Conservation (phyloP, 2,888 invertebrate species). For the Sphaerophoria taeniata region DNA sequence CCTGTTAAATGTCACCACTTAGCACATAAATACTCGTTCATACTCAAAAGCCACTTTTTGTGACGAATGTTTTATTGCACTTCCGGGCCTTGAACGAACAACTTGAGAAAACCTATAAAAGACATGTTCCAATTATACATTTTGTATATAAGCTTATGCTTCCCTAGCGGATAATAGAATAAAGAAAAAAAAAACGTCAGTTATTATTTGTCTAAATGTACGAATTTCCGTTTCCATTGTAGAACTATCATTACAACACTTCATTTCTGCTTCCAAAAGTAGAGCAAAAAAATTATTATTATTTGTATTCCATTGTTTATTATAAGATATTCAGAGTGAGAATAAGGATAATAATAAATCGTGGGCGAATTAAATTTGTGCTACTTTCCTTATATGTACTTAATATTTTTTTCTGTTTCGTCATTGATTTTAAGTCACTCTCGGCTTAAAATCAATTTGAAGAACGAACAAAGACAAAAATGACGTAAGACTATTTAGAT, state of each 20-base stretch:
- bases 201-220: constrained; percentile 29
- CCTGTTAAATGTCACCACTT: constrained; percentile 42
- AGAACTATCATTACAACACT: constrained; percentile 25
- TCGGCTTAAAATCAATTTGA: neutral
- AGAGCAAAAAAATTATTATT: constrained; percentile 36
- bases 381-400: constrained; percentile 20
- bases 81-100: constrained; percentile 48
- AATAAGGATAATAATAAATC: constrained; percentile 48
- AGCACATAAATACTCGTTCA: constrained; percentile 34
- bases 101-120: neutral
- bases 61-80: constrained; percentile 61
- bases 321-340: constrained; percentile 27
- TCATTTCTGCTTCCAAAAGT: constrained; percentile 7
- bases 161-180: no score
- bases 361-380: constrained; percentile 51
- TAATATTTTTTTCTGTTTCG: constrained; percentile 38
- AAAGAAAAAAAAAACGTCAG: constrained; percentile 1
- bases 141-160: constrained; percentile 22
- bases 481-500: constrained; percentile 20
- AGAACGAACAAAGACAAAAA: neutral
- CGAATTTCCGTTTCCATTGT: neutral
- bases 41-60: constrained; percentile 18
- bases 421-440: constrained; percentile 59
- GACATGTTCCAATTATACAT: constrained; percentile 52
- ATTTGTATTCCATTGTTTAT: constrained; percentile 38